phyloP scores from a whole-genome alignment of 2,113 vertebrate genomes.

The Pluvialis apricaria region DNA sequence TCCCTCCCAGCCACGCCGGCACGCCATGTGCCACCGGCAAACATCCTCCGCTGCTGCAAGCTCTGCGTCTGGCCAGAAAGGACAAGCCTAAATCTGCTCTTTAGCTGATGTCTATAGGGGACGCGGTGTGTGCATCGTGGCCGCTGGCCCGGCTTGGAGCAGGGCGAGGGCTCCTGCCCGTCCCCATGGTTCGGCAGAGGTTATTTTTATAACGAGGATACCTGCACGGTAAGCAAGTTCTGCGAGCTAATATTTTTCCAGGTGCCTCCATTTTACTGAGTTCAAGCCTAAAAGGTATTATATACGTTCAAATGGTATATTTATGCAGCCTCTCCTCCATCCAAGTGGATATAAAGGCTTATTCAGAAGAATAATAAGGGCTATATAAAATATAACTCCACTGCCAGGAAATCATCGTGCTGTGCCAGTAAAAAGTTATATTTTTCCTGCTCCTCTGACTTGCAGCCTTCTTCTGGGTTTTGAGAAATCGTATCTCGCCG shows the following conservation, averaged over 20 bases:
- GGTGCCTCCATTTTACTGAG: neutral
- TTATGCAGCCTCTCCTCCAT: conserved; percentile 18
- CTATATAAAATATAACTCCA: conserved; percentile 34
- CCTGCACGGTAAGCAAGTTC: neutral
- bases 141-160: neutral
- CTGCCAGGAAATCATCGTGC: conserved; percentile 44
- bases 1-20: no score
- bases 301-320: neutral
- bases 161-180: neutral
- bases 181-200: accelerated
- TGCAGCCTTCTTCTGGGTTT: neutral
- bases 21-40: no score
- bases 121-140: neutral
- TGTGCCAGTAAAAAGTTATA: conserved; percentile 51
- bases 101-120: neutral
- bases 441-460: conserved; percentile 38
- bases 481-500: neutral
- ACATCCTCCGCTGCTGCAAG: neutral
- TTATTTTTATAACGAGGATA: neutral
- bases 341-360: conserved; percentile 51
- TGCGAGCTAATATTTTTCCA: neutral
- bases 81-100: neutral
- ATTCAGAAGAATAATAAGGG: conserved; percentile 55
- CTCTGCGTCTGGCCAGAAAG: neutral
- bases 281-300: neutral